Conservation (phyloP, 2,797 vertebrate genomes). For the Vipera ursinii region DNA sequence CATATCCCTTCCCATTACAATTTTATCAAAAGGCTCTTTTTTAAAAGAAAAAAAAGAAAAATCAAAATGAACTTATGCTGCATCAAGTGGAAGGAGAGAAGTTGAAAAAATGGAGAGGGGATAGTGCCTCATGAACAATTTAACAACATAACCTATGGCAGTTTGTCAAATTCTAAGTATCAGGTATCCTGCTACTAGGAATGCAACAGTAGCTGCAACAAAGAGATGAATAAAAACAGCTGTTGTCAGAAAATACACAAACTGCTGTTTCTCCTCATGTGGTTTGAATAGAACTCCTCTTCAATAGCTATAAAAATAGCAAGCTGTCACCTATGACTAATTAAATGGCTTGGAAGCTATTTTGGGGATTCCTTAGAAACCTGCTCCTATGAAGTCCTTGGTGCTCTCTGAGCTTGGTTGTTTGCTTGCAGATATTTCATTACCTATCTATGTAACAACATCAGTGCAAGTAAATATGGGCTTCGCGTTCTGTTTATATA, state of each 20-base stretch:
- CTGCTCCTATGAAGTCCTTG: neutral
- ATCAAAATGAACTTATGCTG: neutral
- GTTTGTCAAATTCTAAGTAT: neutral
- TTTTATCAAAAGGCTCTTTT: neutral
- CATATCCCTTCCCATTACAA: neutral
- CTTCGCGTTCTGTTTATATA: neutral
- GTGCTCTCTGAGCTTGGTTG: neutral
- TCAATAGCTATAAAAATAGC: conserved; percentile 19
- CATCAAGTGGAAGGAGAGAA: neutral
- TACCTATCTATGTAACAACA: neutral
- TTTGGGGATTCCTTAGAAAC: conserved; percentile 7
- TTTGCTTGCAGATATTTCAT: neutral
- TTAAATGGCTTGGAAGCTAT: neutral
- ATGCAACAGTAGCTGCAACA: neutral
- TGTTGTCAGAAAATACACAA: neutral
- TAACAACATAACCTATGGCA: neutral
- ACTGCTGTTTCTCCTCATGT: neutral
- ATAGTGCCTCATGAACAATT: neutral
- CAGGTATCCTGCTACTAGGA: neutral
- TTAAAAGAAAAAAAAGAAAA: neutral
- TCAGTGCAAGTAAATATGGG: neutral
- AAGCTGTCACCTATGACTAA: neutral
- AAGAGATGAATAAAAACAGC: neutral
- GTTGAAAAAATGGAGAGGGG: neutral
- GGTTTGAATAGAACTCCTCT: conserved; percentile 3